Evolutionary conservation across 2,888 invertebrate species (phyloP).

Genomic region (Phengaris arion): DNA sequence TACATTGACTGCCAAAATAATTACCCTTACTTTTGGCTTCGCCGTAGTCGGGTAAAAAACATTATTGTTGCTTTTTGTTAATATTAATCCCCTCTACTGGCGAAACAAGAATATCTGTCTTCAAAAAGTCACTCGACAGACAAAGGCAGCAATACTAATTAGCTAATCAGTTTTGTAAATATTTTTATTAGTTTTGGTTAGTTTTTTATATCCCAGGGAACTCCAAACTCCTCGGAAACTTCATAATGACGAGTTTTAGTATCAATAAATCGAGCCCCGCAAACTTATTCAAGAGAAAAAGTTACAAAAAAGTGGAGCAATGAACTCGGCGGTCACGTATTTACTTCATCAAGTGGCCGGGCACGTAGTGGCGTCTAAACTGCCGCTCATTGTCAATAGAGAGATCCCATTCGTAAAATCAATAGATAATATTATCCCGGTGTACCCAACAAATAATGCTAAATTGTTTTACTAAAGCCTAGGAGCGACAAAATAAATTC

Average conservation of each 20-base stretch:
- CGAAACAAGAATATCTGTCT: too few species aligned
- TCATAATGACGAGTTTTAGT: constrained; percentile 54
- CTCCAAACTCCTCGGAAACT: constrained; percentile 44
- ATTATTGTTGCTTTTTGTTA: too few species aligned
- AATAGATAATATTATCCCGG: constrained; percentile 62
- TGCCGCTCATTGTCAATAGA: constrained; percentile 78
- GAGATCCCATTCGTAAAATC: constrained; percentile 70
- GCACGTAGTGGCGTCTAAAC: constrained; percentile 76
- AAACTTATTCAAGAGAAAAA: constrained; percentile 74
- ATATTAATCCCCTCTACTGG: too few species aligned
- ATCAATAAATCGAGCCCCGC: constrained; percentile 58
- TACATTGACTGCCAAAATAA: too few species aligned
- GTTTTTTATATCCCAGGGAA: background rate
- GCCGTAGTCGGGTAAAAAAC: too few species aligned
- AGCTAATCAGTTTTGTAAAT: too few species aligned
- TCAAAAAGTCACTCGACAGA: too few species aligned
- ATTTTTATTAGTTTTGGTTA: too few species aligned
- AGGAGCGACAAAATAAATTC: background rate
- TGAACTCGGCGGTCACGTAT: constrained; percentile 75
- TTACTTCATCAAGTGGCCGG: constrained; percentile 64
- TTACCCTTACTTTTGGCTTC: too few species aligned
- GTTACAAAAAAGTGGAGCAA: constrained; percentile 76
- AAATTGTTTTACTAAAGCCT: constrained; percentile 16
- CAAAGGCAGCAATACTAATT: too few species aligned
- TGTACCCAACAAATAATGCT: constrained; percentile 6